Conservation (phyloP, 2,113 vertebrate genomes). For the Brachyhypopomus gauderio region DNA sequence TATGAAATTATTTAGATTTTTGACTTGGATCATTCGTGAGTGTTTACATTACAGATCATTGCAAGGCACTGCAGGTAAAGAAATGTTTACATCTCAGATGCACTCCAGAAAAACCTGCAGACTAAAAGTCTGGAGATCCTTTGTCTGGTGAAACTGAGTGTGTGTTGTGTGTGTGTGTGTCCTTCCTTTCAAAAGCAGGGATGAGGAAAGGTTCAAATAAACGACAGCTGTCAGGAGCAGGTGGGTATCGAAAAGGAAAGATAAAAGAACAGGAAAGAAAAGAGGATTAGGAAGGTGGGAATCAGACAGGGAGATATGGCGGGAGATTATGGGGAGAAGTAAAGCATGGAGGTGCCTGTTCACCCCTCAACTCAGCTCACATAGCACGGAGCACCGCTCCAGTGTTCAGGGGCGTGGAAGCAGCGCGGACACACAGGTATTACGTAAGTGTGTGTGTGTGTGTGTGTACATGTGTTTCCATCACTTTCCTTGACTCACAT, state of each 20-base stretch:
- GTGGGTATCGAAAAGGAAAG: conserved; percentile 41
- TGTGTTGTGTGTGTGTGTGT: conserved; percentile 5
- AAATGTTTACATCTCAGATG: too few species aligned
- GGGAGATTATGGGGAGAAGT: too few species aligned
- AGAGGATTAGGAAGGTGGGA: conserved; percentile 52
- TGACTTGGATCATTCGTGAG: too few species aligned
- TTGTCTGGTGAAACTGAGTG: conserved; percentile 36
- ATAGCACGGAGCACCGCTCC: neutral
- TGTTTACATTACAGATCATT: too few species aligned
- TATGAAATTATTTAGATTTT: too few species aligned
- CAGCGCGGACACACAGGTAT: neutral
- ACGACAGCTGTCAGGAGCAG: conserved; percentile 45
- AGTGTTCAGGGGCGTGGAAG: neutral
- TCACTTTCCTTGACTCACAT: too few species aligned
- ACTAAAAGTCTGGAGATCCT: neutral
- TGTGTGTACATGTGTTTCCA: too few species aligned
- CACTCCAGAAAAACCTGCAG: neutral
- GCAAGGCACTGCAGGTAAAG: too few species aligned
- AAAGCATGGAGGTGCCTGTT: too few species aligned
- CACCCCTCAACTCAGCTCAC: neutral
- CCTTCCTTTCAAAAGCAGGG: conserved; percentile 44
- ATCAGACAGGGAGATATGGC: conserved; percentile 30
- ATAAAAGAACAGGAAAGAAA: conserved; percentile 50
- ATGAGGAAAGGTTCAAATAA: conserved; percentile 55
- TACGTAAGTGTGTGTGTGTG: too few species aligned